phyloP scores from a whole-genome alignment of 1,140 invertebrate genomes.

The Cherax destructor region DNA sequence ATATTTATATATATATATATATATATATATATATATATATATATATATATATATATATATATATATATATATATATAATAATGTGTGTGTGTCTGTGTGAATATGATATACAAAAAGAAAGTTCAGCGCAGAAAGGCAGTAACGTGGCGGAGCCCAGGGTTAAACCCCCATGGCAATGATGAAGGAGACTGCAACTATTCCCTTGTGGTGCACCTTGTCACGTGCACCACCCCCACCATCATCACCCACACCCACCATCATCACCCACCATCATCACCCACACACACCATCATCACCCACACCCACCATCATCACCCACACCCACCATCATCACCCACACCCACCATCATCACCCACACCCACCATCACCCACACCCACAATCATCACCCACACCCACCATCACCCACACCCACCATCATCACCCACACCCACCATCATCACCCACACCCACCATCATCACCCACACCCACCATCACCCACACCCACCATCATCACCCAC shows the following conservation, averaged over 20 bases:
- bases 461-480: too few species aligned
- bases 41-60: constrained; percentile 8
- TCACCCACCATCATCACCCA: not conserved
- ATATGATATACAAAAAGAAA: too few species aligned
- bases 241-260: not conserved
- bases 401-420: not conserved
- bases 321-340: too few species aligned
- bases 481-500: too few species aligned
- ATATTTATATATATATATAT: constrained; percentile 33
- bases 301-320: not conserved
- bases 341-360: not conserved
- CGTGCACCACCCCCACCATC: not conserved
- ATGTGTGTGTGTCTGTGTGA: not conserved
- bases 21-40: constrained; percentile 23
- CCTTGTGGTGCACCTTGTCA: not conserved
- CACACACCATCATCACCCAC: not conserved
- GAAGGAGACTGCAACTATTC: not conserved
- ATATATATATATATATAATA: not conserved
- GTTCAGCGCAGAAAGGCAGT: too few species aligned
- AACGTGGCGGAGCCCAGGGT: too few species aligned
- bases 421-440: too few species aligned
- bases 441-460: too few species aligned
- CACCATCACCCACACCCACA: not conserved
- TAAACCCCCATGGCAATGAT: too few species aligned
- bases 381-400: not conserved